Base-by-base conservation (phyloP, 1,140 invertebrate species). In the Brachionus koreanus region DNA sequence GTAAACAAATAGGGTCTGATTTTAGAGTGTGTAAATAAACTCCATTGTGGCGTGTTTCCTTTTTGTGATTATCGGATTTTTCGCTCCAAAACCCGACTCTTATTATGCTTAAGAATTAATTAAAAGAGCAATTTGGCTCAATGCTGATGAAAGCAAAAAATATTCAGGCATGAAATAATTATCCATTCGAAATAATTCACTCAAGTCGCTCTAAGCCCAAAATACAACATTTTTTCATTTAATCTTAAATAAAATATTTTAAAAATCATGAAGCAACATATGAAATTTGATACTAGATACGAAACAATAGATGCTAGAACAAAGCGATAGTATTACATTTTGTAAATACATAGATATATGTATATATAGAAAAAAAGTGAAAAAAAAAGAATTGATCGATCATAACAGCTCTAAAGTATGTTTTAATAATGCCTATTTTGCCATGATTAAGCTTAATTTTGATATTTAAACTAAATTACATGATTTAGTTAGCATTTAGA, bases 21-120 rank as follows among this genome's bases (percentile, higher is more conserved):
- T 57, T 57, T 57, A 57, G 16, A 57, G n/a, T 57, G 49, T 57
- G 49, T 57, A 57, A 57, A 57, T 57, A 57, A 57, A 19, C 49
- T 57, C 49, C 49, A 57, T 57, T 57, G 49, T 57, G 49, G 49
- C 49, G 49, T 57, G 49, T 57, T 57, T 57, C 49, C 49, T 57
- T 57, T 16, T 57, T 57, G 19, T 57, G 49, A 57, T 57, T 57
- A 57, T 57, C 49, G 49, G 49, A 57, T 57, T 57, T 57, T 57
- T 57, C 49, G 49, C 49, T 57, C 49, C 49, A 57, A 57, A 57
- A 57, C 49, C 49, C 49, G 49, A 57, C 19, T n/a, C 49, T 7
- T 57, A 57, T 57, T 57, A 57, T 57, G 49, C 49, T 57, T 2
- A 19, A 16, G 49, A 57, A 57, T 57, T 57, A 57, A 57, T 57